Conservation (phyloP, 2,888 invertebrate genomes). For the Hypselothyrea guttata region DNA sequence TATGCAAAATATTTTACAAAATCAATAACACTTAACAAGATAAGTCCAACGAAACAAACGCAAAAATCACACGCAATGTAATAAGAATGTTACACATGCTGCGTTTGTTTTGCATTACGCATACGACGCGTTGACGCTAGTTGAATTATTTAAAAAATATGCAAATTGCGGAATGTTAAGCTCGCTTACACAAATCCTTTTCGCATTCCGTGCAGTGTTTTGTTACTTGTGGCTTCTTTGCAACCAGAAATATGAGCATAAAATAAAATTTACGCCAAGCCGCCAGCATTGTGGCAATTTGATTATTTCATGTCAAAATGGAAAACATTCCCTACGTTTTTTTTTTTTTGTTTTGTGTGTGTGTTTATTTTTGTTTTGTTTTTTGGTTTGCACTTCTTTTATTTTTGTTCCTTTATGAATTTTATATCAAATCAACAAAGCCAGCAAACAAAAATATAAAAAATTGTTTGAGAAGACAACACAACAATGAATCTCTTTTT, state of each 20-base stretch:
- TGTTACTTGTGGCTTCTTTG: slow-evolving; percentile 3
- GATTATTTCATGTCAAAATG: slow-evolving; percentile 69
- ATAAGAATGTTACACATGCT: slow-evolving; percentile 13
- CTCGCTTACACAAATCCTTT: slow-evolving; percentile 25
- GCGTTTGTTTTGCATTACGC: slow-evolving; percentile 23
- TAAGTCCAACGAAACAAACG: neutral
- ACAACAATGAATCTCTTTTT: slow-evolving; percentile 37
- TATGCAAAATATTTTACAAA: slow-evolving; percentile 14
- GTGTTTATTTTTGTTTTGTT: neutral
- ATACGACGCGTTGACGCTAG: slow-evolving; percentile 35
- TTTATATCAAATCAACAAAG: slow-evolving; percentile 57
- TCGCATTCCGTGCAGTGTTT: slow-evolving; percentile 15
- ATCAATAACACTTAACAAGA: slow-evolving; percentile 20
- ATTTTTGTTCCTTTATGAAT: slow-evolving; percentile 53
- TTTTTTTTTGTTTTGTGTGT: no score
- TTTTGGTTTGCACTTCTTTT: neutral
- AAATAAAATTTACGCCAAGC: slow-evolving; percentile 29
- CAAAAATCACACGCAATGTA: neutral
- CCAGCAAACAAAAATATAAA: slow-evolving; percentile 20
- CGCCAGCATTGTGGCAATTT: slow-evolving; percentile 61
- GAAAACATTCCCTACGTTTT: slow-evolving; percentile 33
- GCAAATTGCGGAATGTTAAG: slow-evolving; percentile 29
- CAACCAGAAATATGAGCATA: slow-evolving; percentile 12
- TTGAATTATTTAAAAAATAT: slow-evolving; percentile 39
- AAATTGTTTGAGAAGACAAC: slow-evolving; percentile 3